Evolutionary conservation across 2,113 vertebrate species (phyloP), one percentile per base, ranked within the genome.

Genomic region (Microcebus griseorufus): DNA sequence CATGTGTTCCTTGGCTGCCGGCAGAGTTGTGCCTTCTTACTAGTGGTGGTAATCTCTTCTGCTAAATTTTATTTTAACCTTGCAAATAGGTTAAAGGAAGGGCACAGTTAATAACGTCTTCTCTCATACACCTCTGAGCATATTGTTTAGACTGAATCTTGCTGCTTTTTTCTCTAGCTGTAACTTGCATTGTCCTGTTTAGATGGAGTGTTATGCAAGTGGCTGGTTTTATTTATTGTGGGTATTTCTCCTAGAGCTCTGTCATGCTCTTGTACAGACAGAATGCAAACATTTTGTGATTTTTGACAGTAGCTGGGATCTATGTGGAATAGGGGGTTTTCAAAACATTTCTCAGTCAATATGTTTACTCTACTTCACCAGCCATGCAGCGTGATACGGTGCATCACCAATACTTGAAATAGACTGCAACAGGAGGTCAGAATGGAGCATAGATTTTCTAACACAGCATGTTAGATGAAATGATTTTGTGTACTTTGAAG

Each of bases 401-500:
- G 72, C 97, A 94, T 90, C 96, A 92, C 94, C 94, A 97, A 42
- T 70, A 80, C 81, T 70, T 94, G 95, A 98, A 97, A 95, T 95
- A 96, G 95, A 62, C 87, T 95, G 93, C 34, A 64, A 95, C 75
- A 93, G 93, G 86, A 96, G 95, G 75, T 97, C 95, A 97, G 93
- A 97, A 78, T 69, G 86, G 90, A 97, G 90, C 93, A 73, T 93
- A 70, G 94, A 90, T 98, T 98, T 98, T 98, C 86, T 96, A 97
- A 96, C 90, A 79, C 29, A 81, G 95, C 93, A 70, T 90, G 58
- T 97, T 98, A 97, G 85, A 93, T 97, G 20, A 97, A 98, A 96
- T 98, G 60, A 95, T 98, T 97, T 98, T 97, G 64, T 98, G 55
- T 97, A 93, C 97, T 97, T 94, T 93, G 94, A 98, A 92, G 75